phyloP scores from a whole-genome alignment of 1,140 invertebrate species.

The Pseudomyrmex concolor region DNA sequence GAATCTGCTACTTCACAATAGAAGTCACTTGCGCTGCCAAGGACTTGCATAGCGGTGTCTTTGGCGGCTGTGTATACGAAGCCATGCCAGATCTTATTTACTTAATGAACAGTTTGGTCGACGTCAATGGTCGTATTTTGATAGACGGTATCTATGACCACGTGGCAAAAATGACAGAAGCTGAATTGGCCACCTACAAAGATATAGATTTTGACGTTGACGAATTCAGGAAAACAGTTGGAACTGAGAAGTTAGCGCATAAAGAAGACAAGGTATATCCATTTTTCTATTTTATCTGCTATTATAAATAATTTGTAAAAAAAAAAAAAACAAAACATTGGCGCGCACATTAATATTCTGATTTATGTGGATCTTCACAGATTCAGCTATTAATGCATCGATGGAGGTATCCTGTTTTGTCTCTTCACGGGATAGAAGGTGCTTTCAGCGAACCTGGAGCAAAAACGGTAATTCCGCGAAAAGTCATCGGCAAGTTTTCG shows the following conservation, averaged over 20 bases:
- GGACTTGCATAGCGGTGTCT: constrained; percentile 98
- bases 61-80: constrained; percentile 95
- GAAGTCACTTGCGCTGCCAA: constrained; percentile 95
- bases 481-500: constrained; percentile 98
- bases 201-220: constrained; percentile 96
- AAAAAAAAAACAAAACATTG: constrained; percentile 14
- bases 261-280: constrained; percentile 89
- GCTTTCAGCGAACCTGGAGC: constrained; percentile 96
- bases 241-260: constrained; percentile 89
- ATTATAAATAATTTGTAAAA: constrained; percentile 18
- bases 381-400: constrained; percentile 93
- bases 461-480: constrained; percentile 98
- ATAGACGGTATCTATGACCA: constrained; percentile 92
- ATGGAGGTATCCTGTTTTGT: constrained; percentile 96
- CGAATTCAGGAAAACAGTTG: constrained; percentile 90
- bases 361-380: constrained; percentile 73
- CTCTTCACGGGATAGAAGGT: constrained; percentile 96
- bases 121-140: constrained; percentile 93
- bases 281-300: constrained; percentile 4
- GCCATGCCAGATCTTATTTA: constrained; percentile 95
- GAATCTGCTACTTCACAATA: constrained; percentile 96
- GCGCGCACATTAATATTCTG: not conserved
- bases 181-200: constrained; percentile 92
- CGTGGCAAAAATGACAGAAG: constrained; percentile 90
- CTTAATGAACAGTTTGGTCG: constrained; percentile 92